Evolutionary conservation across 2,888 invertebrate genomes (phyloP), one percentile per base, ranked within the genome.

Genomic region (Liodrosophila aerea): DNA sequence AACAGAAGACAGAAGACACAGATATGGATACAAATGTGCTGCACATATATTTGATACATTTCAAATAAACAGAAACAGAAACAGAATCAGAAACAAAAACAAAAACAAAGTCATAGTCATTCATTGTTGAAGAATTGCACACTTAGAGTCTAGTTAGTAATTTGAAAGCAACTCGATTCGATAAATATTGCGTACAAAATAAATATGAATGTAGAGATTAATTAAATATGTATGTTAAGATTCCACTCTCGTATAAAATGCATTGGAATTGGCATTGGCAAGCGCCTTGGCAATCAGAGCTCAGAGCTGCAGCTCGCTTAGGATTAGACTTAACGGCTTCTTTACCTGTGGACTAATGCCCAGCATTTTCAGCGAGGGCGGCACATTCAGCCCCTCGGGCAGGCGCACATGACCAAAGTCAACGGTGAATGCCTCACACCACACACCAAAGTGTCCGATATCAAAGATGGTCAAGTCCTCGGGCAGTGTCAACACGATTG

Each of bases 321-420:
- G 81, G 75, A 87, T 81, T 61, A 81, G 71, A 64, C 75, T 83
- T 63, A 82, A 49, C 68, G 73, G 84, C 86, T 88, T 89, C 83
- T 93, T 92, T 92, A 97, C 97, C 96, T 97, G 97, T 43, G 97
- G 97, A 65, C 96, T 96, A 64, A 97, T 95, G 66, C 97, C 97
- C 41, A 97, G 93, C 97, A 97, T 97, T 91, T 95, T 95, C 63
- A 97, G 93, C 37, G 96, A 96, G 47, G 97, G 97, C 36, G 97
- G 97, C 41, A 97, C 94, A 91, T 96, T 96, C 65, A 95, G 91
- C 52, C 91, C 91, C 67, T 92, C 92, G 0, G 96, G 96, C 66
- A 97, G 92, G 70, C 92, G 88, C 44, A 97, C 93, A 91, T 97
- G 96, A 0, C 97, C 97, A 88, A 97, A 98, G 91, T 97, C 95